Percentiles rank a stretch among this genome's conserved stretches.
Evolutionary conservation across 1,140 invertebrate species (phyloP).

Genomic region (Apolygus lucorum): DNA sequence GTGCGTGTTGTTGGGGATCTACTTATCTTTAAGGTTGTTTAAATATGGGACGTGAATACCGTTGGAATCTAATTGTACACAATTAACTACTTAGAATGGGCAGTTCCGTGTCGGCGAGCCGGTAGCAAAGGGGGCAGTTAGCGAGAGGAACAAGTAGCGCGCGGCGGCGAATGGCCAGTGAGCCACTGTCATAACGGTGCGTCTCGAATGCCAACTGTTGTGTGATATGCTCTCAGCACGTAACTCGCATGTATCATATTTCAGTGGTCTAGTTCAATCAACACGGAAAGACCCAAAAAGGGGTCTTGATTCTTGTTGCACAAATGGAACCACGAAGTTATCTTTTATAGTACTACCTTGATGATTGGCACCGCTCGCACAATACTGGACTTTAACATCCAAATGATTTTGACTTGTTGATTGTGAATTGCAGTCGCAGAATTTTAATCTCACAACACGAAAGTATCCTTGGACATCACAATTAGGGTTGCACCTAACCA

Average conservation of each 20-base stretch:
- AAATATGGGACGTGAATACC: slow-evolving; percentile 3
- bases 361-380: too few species aligned
- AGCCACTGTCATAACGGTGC: slow-evolving; percentile 1
- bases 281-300: too few species aligned
- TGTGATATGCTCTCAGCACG: background rate
- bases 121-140: slow-evolving; percentile 1
- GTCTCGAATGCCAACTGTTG: slow-evolving; percentile 11
- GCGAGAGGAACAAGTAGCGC: slow-evolving; percentile 8
- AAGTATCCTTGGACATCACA: too few species aligned
- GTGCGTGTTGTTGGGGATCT: background rate
- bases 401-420: too few species aligned
- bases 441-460: too few species aligned
- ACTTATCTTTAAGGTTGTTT: background rate
- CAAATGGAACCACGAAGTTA: too few species aligned
- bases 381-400: too few species aligned
- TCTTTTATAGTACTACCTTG: too few species aligned
- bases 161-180: slow-evolving; percentile 3
- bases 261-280: background rate
- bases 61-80: slow-evolving; percentile 5
- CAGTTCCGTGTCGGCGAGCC: slow-evolving; percentile 13
- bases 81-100: slow-evolving; percentile 15
- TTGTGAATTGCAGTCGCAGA: too few species aligned
- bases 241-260: background rate
- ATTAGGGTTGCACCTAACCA: too few species aligned
- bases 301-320: too few species aligned